Percentiles rank a stretch among this genome's conserved stretches.
Conservation (phyloP, 2,888 invertebrate genomes). For the Dolichomitus sp. region DNA sequence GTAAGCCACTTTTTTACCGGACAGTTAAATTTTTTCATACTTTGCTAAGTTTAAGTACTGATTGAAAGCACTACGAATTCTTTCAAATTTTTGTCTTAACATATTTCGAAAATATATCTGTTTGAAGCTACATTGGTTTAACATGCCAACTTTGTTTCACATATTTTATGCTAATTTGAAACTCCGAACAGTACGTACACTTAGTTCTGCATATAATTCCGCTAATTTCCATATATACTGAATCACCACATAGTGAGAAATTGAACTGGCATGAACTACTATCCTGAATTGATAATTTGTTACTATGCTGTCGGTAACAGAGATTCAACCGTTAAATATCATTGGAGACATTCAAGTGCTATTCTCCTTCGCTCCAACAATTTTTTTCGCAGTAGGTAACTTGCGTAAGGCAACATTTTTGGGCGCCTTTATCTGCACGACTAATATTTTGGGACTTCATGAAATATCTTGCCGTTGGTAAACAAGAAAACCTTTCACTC, state of each 20-base stretch:
- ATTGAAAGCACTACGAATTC: too few species aligned
- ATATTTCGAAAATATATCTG: too few species aligned
- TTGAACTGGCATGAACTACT: too few species aligned
- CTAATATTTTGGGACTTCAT: not conserved
- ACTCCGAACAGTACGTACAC: too few species aligned
- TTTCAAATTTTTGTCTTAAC: too few species aligned
- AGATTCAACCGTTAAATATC: not conserved
- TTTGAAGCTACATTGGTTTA: too few species aligned
- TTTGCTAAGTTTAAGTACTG: too few species aligned
- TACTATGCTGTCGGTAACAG: not conserved
- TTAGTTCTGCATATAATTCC: not conserved
- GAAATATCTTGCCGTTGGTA: slow-evolving; percentile 65
- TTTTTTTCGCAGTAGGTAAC: slow-evolving; percentile 6
- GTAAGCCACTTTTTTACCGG: too few species aligned
- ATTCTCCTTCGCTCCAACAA: not conserved
- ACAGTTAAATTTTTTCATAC: too few species aligned
- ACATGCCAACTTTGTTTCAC: too few species aligned
- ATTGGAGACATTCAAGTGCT: not conserved
- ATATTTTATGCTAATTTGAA: too few species aligned
- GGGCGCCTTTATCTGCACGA: not conserved
- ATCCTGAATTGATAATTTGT: not conserved
- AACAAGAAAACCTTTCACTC: slow-evolving; percentile 57
- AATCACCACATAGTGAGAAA: too few species aligned
- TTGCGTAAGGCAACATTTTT: not conserved
- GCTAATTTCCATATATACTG: not conserved